phyloP scores from a whole-genome alignment of 1,140 invertebrate species.

The Meteorus sp. region DNA sequence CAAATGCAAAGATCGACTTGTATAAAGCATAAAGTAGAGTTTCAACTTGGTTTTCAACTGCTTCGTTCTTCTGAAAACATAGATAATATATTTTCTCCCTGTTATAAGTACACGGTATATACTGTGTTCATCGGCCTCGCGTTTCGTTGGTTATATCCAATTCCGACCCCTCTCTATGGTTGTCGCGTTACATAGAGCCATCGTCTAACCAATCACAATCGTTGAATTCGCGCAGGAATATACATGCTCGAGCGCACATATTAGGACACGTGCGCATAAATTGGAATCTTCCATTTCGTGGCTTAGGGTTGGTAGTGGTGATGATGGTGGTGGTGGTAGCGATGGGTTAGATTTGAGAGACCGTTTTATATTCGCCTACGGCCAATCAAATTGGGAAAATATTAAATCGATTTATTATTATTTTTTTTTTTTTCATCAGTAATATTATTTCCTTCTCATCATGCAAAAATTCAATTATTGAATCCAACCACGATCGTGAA shows the following conservation, averaged over 20 bases:
- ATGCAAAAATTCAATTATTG: no score
- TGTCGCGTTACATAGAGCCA: no score
- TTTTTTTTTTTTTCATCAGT: no score
- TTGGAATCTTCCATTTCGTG: constrained; percentile 27
- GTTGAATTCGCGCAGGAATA: not conserved
- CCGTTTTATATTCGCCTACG: constrained; percentile 13
- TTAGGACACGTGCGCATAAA: constrained; percentile 18
- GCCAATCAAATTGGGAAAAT: constrained; percentile 7
- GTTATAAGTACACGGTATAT: no score
- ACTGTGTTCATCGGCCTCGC: no score
- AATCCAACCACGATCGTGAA: no score
- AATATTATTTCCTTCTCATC: not conserved
- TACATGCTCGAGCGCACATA: not conserved
- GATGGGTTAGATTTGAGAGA: no score
- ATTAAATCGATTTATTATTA: constrained; percentile 17
- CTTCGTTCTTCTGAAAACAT: not conserved
- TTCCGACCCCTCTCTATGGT: no score
- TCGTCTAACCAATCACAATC: not conserved
- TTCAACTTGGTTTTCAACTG: not conserved
- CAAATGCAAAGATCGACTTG: not conserved
- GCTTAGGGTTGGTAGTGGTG: constrained; percentile 28
- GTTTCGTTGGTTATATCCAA: not conserved
- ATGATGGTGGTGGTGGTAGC: constrained; percentile 16
- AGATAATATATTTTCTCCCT: not conserved
- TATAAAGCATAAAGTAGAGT: not conserved